Percentiles rank a stretch among this genome's conserved stretches.
These are phyloP conservation scores for Leptinotarsa rubiginosa DNA, from an alignment of 2,888 invertebrate species.

Conservation along the genomic window DNA sequence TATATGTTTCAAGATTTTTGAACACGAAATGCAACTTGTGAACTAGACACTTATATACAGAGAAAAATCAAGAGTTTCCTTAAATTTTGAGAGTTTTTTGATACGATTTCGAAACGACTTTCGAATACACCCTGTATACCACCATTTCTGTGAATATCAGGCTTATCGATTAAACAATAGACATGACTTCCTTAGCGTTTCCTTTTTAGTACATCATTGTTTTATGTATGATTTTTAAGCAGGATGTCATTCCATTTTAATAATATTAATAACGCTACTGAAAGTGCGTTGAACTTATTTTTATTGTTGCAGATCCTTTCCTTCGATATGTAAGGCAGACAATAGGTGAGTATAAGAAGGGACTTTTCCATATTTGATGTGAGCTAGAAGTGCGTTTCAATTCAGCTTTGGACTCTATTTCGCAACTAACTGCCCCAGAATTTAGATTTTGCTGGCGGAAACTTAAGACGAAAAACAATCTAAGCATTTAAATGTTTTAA, in stretches of 20 bases:
- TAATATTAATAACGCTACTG: conserved; percentile 40
- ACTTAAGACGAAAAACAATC: too few species aligned
- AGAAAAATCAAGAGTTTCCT: too few species aligned
- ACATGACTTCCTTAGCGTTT: conserved; percentile 42
- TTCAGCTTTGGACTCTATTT: not conserved
- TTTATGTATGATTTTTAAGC: conserved; percentile 42
- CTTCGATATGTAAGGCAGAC: conserved; percentile 39
- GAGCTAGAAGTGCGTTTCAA: not conserved
- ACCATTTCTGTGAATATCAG: conserved; percentile 19
- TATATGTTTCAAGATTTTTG: too few species aligned
- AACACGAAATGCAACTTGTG: too few species aligned
- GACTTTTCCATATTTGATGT: not conserved
- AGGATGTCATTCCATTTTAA: conserved; percentile 41
- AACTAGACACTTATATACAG: too few species aligned
- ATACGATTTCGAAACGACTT: not conserved
- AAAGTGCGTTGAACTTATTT: conserved; percentile 41
- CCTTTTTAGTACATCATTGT: conserved; percentile 43
- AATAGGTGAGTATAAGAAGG: conserved; percentile 39
- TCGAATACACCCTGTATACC: conserved; percentile 20
- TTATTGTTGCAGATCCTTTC: conserved; percentile 41
- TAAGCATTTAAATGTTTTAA: too few species aligned
- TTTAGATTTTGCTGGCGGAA: too few species aligned
- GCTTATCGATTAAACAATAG: conserved; percentile 43
- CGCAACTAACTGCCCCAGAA: too few species aligned
- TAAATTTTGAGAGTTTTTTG: too few species aligned